Base-by-base conservation (phyloP, 53 echinoderm and acorn worm species). In the Henricia sp. region DNA sequence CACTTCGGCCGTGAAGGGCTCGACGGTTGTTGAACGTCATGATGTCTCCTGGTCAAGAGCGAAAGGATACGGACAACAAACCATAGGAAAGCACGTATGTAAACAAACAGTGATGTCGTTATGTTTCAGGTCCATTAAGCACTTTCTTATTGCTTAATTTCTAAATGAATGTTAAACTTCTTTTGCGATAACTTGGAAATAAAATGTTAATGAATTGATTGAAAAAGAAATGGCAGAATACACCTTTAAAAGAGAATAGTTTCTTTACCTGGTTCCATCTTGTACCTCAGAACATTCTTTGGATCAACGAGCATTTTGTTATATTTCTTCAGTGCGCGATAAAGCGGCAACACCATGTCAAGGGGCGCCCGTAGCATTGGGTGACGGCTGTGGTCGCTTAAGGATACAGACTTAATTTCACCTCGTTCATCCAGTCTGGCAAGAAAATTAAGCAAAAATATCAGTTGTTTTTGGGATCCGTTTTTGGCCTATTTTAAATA, bases 1-100 rank as follows among this genome's bases (percentile, higher is more conserved):
- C 82, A 25, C 68, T 80, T 24, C 91, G 84, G 23, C 91, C 91
- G 68, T 91, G 91, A 3, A 91, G 54, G 38, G 74, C 84, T 10
- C 91, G 83, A 1, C 91, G 73, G 66, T 91, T 91, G 72, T 91
- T 87, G 23, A 91, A 83, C 3, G 83, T 75, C 83, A 87, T 58
- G 19, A 91, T 91, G 50, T 91, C 83, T 44, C 87, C 91, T 87
- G 58, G 1, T n/a, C 73, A 3, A 16, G 53, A 44, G 2, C 2
- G 10, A 0, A 60, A 30, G 5, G 50, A 68, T 35, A 27, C 16
- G 20, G 6, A 20, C 5, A 67, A 27, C 23, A 59, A 27, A 59
- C n/a, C n/a, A n/a, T n/a, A n/a, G n/a, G n/a, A n/a, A n/a, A n/a
- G n/a, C n/a, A n/a, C n/a, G n/a, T n/a, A n/a, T n/a, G n/a, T n/a